phyloP scores from a whole-genome alignment of 2,113 vertebrate species.

The Beaufortia kweichowensis region DNA sequence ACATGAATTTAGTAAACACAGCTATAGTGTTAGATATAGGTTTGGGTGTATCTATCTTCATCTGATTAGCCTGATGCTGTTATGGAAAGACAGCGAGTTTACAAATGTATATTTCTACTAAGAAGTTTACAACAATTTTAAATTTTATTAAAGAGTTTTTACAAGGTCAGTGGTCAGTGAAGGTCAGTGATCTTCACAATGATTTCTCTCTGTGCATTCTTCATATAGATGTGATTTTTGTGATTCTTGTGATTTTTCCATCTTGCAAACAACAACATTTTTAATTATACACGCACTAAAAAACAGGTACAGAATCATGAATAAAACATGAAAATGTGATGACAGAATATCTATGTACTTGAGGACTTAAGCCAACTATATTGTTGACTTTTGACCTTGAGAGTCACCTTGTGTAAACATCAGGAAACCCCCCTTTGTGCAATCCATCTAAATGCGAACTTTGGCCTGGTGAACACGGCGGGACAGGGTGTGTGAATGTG shows the following conservation, averaged over 20 bases:
- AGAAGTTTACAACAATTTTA: no score
- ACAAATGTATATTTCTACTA: no score
- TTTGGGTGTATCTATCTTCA: no score
- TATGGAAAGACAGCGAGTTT: no score
- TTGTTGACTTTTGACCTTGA: slow-evolving; percentile 30
- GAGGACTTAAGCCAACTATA: slow-evolving; percentile 6
- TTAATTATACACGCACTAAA: background rate
- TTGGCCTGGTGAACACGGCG: slow-evolving; percentile 17
- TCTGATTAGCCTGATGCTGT: no score
- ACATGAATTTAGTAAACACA: no score
- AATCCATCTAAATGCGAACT: background rate
- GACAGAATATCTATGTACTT: background rate
- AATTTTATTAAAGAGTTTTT: no score
- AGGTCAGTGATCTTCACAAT: no score
- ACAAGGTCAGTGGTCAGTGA: no score
- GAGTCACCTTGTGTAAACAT: slow-evolving; percentile 37
- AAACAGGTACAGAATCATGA: background rate
- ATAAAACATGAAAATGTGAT: slow-evolving; percentile 7
- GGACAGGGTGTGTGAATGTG: background rate
- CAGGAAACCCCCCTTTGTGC: background rate
- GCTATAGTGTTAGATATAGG: no score
- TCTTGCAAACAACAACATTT: background rate
- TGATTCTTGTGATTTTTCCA: background rate
- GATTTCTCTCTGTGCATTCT: no score
- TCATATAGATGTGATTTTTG: no score